Base-by-base conservation (phyloP, 2,888 invertebrate genomes). In the Sarcophaga subvicina region DNA sequence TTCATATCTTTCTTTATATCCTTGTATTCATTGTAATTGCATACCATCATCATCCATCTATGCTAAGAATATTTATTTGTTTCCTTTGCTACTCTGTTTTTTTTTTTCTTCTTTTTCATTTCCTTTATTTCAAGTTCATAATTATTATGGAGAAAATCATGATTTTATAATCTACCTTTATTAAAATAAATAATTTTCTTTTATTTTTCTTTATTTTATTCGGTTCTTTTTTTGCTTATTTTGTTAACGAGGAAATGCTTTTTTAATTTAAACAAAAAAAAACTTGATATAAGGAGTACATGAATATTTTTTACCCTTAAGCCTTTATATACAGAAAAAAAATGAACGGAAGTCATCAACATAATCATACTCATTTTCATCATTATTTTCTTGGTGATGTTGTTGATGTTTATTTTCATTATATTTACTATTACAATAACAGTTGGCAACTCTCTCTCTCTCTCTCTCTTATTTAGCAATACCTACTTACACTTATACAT, bases 71-170 rank as follows among this genome's bases (percentile, higher is more conserved):
- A 25, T 22, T 47, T 64, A 63, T n/a, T 14, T 63, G 4, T 73
- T 49, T 27, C 37, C 66, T 64, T 78, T 72, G 69, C 66, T 83
- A 25, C 17, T 20, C 6, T 62, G 76, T 66, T 76, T 62, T 66
- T 14, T 76, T 81, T 89, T 90, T 66, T 76, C 54, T 66, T 66
- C 10, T 78, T 83, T 89, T 90, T 8, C 37, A 37, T 37, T 37
- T 37, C 37, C 8, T 37, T 37, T 37, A 37, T 37, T 91, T 91
- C 91, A 91, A 91, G 91, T 90, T 91, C 91, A 91, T 91, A 91
- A 91, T 91, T 91, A 90, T 90, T 89, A 88, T 54, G 54, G 4
- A 14, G 17, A 75, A 75, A 80, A 78, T 81, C 49, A 63, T 80
- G 27, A 22, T 49, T 59, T 45, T 25, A 80, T 76, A 75, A 54